phyloP scores from a whole-genome alignment of 2,113 vertebrate species.

The Calyptomena viridis region DNA sequence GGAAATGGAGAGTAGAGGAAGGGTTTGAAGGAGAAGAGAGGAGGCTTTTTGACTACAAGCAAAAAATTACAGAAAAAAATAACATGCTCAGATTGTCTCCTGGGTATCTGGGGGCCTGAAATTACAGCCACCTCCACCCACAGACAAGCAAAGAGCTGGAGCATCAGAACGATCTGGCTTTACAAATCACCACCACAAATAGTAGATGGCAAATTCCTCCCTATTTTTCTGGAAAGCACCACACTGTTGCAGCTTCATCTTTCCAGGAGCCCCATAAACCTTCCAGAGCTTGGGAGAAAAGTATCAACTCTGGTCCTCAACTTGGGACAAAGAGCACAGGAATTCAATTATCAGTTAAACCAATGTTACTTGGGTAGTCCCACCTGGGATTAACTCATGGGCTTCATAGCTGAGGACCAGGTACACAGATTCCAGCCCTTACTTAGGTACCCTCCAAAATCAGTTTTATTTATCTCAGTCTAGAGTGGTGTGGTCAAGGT shows the following conservation, averaged over 20 bases:
- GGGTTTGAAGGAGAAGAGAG: not conserved
- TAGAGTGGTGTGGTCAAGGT: not conserved
- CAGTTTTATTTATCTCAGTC: not conserved
- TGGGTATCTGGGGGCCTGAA: not conserved
- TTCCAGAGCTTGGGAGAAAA: not conserved
- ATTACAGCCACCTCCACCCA: not conserved
- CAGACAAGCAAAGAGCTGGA: rapidly evolving
- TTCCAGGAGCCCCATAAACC: not conserved
- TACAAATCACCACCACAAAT: not conserved
- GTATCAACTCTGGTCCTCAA: not conserved
- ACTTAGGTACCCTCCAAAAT: not conserved
- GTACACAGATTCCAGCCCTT: not conserved
- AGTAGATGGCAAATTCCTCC: not conserved
- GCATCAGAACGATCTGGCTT: not conserved
- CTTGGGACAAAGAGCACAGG: not conserved
- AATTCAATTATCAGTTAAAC: not conserved
- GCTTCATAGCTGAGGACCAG: not conserved
- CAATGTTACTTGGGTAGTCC: not conserved
- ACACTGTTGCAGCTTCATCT: rapidly evolving
- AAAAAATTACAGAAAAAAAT: not conserved
- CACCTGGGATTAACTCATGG: not conserved
- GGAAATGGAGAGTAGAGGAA: not conserved
- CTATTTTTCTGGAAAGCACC: not conserved
- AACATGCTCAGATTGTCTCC: not conserved
- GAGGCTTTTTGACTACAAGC: not conserved